Evolutionary conservation across 2,797 vertebrate genomes (phyloP).

Genomic region (Hydrophis major): DNA sequence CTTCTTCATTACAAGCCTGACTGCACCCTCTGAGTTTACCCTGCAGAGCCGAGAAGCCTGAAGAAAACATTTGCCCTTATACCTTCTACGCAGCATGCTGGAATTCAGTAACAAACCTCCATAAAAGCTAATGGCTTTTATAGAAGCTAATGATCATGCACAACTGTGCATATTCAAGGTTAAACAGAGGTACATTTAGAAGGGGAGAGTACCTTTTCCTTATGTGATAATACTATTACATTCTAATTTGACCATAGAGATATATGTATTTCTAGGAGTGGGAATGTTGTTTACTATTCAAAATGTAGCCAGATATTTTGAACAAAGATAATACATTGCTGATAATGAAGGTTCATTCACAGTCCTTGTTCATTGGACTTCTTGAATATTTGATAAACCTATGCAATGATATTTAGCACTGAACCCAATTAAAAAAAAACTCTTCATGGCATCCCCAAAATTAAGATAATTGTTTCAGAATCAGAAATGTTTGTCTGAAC

Average conservation of each 20-base stretch:
- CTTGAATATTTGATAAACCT: neutral
- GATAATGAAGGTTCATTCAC: neutral
- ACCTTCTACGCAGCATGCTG: constrained; percentile 9
- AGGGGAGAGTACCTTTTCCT: neutral
- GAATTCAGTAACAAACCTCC: constrained; percentile 33
- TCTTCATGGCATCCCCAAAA: neutral
- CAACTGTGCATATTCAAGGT: constrained; percentile 24
- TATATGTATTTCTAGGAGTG: neutral
- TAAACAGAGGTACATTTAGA: neutral
- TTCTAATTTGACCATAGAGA: neutral
- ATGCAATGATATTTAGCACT: neutral
- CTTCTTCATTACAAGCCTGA: constrained; percentile 37
- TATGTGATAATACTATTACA: neutral
- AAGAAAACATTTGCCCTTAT: constrained; percentile 24
- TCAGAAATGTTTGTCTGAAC: neutral
- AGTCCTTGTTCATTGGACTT: neutral
- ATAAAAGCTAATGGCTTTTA: constrained; percentile 33
- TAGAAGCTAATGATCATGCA: constrained; percentile 2
- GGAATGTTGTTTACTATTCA: neutral
- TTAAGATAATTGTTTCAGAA: neutral
- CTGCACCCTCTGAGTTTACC: constrained; percentile 25
- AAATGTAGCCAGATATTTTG: neutral
- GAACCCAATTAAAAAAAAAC: neutral
- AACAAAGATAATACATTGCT: neutral
- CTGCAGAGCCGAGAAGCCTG: constrained; percentile 6